Evolutionary conservation across 2,797 vertebrate species (phyloP).

Genomic region (Ctenopoma kingsleyae): DNA sequence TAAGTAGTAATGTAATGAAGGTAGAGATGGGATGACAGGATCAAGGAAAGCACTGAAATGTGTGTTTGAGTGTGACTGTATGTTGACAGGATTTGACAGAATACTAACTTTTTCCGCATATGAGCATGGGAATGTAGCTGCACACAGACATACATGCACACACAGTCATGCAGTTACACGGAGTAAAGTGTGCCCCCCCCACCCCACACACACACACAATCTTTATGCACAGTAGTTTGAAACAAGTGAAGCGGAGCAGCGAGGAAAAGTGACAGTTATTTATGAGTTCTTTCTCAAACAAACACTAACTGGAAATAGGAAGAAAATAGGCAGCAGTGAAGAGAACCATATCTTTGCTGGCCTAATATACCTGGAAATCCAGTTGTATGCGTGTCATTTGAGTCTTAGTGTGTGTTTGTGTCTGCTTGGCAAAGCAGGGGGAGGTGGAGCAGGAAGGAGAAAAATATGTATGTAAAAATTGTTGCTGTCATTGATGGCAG

Average conservation of each 20-base stretch:
- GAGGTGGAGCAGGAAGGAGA: constrained; percentile 24
- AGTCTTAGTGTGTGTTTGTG: constrained; percentile 1
- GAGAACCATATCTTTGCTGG: constrained; percentile 46
- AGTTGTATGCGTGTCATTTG: constrained; percentile 31
- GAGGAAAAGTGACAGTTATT: constrained; percentile 74
- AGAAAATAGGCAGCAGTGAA: constrained; percentile 44
- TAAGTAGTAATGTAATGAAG: constrained; percentile 58
- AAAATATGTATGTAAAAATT: constrained; percentile 36
- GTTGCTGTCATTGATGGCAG: constrained; percentile 26
- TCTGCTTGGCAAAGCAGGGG: constrained; percentile 35
- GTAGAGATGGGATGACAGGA: constrained; percentile 60
- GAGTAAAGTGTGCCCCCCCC: constrained; percentile 4
- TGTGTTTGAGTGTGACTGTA: constrained; percentile 38
- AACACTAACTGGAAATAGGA: constrained; percentile 63
- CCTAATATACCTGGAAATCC: constrained; percentile 51
- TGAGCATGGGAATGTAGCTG: constrained; percentile 30
- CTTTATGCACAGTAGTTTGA: constrained; percentile 51
- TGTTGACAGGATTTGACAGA: constrained; percentile 59
- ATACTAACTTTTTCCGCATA: constrained; percentile 62
- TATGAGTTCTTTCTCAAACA: constrained; percentile 67
- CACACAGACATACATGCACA: constrained; percentile 26
- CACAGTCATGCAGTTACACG: constrained; percentile 23
- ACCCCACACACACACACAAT: constrained; percentile 16
- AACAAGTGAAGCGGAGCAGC: constrained; percentile 60
- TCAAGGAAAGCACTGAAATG: constrained; percentile 50